Percentiles rank a stretch among this genome's conserved stretches.
These are phyloP conservation scores for Chrysotoxum bicinctum DNA, from an alignment of 2,888 invertebrate genomes.

Conservation along the genomic window DNA sequence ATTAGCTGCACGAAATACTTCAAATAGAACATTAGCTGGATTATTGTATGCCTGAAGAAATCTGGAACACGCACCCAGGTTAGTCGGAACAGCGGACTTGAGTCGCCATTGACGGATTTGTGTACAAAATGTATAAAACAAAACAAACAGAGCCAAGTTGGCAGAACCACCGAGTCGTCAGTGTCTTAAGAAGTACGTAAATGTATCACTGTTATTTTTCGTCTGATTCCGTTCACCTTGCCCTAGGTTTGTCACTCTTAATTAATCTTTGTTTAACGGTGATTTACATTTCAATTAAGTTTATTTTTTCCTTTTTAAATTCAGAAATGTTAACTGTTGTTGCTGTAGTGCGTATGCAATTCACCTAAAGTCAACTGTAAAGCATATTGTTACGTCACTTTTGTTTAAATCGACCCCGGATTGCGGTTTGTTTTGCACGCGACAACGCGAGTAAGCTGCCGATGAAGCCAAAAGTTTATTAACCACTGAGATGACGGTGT, in stretches of 20 bases:
- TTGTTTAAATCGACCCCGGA: slow-evolving; percentile 9
- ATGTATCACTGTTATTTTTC: not conserved
- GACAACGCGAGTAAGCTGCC: slow-evolving; percentile 46
- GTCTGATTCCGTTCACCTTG: slow-evolving; percentile 52
- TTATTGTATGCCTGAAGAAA: slow-evolving; percentile 64
- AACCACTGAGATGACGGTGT: slow-evolving; percentile 58
- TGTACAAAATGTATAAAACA: not conserved
- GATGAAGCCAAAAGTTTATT: slow-evolving; percentile 34
- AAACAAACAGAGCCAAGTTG: slow-evolving; percentile 20
- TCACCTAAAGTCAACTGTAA: not conserved
- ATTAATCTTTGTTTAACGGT: slow-evolving; percentile 49
- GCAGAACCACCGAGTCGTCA: slow-evolving; percentile 18
- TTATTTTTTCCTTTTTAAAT: not conserved
- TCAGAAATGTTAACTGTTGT: not conserved
- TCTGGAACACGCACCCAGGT: slow-evolving; percentile 66
- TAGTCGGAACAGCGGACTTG: slow-evolving; percentile 9
- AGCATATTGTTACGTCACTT: slow-evolving; percentile 44
- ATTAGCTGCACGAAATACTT: not conserved
- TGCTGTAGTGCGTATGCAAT: not conserved
- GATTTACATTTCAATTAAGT: slow-evolving; percentile 47
- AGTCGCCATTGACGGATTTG: slow-evolving; percentile 53
- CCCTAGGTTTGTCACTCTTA: slow-evolving; percentile 60
- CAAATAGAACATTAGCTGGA: slow-evolving; percentile 62
- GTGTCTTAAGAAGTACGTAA: slow-evolving; percentile 21
- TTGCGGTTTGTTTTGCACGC: slow-evolving; percentile 23